Evolutionary conservation across 2,113 vertebrate genomes (phyloP), one percentile per base, ranked within the genome.

Genomic region (Oncorhynchus mykiss): DNA sequence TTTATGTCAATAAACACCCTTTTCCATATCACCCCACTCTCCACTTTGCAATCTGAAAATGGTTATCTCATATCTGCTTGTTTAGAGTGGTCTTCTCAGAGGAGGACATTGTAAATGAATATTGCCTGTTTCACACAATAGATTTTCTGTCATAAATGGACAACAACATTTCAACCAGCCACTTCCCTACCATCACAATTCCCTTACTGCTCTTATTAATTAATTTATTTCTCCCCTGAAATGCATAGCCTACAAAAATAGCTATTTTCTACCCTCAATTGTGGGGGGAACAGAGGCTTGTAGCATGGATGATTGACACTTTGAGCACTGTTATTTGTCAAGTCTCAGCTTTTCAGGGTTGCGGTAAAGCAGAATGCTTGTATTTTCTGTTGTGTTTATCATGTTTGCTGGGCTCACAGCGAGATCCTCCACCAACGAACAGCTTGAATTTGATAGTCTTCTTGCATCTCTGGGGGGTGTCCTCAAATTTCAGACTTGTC

Each of bases 401-500:
- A 65, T 76, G 62, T 76, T 79, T 78, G 75, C 78, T 66, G 77
- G 71, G 77, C 60, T 24, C 22, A n/a, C 79, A 76, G 57, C 65
- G 65, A 80, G 78, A 75, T 78, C 81, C 20, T 39, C 75, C 62
- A 77, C 75, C 74, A 67, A 83, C 79, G 74, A 89, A 87, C 88
- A 82, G 77, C 87, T 77, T 48, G 76, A 82, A 91, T 88, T 85
- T 88, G 84, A 89, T 90, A 83, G 77, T 81, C 76, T 81, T 85
- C 85, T 73, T 81, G 72, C 87, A 86, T 90, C 89, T 74, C 67
- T 65, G 78, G 85, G 39, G 87, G 85, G 83, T 90, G 86, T 90
- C 86, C 86, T 91, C 82, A 87, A 90, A 88, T 86, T 86, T 88
- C 78, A 86, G 82, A 85, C 87, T 87, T 91, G 91, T 91, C 87